phyloP scores from a whole-genome alignment of 2,797 vertebrate species.

The Molossus molossus region DNA sequence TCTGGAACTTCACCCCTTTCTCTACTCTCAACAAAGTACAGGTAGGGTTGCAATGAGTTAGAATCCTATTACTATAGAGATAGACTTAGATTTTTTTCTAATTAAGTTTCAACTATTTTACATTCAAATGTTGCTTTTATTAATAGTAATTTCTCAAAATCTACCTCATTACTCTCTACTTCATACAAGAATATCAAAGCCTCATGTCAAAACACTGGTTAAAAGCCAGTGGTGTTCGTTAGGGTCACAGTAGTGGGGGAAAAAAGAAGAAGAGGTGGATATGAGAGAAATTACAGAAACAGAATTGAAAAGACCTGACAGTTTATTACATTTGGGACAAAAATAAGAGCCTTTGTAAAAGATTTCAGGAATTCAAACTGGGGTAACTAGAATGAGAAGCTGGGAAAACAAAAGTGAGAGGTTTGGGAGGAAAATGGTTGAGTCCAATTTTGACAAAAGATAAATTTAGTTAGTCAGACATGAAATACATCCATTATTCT shows the following conservation, averaged over 20 bases:
- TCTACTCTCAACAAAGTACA: neutral
- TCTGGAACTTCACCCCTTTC: neutral
- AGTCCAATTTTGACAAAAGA: slow-evolving; percentile 29
- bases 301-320: neutral
- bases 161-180: neutral
- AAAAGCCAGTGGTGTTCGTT: neutral
- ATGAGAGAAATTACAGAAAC: neutral
- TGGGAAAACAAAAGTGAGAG: neutral
- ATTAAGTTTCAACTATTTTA: slow-evolving; percentile 12
- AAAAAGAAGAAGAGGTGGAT: neutral
- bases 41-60: neutral
- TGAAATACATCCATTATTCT: neutral
- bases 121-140: slow-evolving; percentile 24
- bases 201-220: neutral
- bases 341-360: neutral
- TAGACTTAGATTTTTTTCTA: neutral
- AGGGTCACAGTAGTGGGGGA: neutral
- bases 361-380: neutral
- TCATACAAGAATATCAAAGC: neutral
- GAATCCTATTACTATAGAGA: neutral
- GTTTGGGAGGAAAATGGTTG: neutral
- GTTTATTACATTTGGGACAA: neutral
- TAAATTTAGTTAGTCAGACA: slow-evolving; percentile 13
- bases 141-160: slow-evolving; percentile 52
- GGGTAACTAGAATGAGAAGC: neutral